A percentile compares a stretch with the other conserved stretches of the same genome.
phyloP scores from a whole-genome alignment of 2,888 invertebrate genomes.

The Eupithecia abbreviata region DNA sequence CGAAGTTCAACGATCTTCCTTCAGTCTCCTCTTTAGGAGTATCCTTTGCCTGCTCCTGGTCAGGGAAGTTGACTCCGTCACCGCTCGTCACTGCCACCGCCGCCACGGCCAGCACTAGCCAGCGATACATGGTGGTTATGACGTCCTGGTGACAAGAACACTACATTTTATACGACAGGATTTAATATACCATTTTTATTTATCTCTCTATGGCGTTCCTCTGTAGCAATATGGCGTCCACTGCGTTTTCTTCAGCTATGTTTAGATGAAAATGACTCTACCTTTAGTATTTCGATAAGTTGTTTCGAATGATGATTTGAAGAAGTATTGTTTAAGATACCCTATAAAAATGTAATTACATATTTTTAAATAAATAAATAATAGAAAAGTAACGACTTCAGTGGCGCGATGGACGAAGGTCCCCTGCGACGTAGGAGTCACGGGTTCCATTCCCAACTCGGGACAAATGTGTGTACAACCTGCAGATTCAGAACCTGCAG shows the following conservation, averaged over 20 bases:
- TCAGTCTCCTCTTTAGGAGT: constrained; percentile 67
- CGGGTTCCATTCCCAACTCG: too few relatives aligned
- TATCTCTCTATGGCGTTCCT: too few relatives aligned
- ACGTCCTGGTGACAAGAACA: constrained; percentile 49
- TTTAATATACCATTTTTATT: background rate
- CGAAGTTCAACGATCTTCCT: constrained; percentile 71
- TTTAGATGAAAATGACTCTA: constrained; percentile 62
- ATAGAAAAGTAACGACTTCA: too few relatives aligned
- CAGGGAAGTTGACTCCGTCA: constrained; percentile 85
- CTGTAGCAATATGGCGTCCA: too few relatives aligned
- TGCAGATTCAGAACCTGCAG: too few relatives aligned
- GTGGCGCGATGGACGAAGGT: too few relatives aligned
- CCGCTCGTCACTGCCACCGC: constrained; percentile 83
- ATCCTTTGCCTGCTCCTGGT: constrained; percentile 50
- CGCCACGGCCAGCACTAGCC: constrained; percentile 82
- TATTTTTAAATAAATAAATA: too few relatives aligned
- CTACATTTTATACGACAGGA: background rate
- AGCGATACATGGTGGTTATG: constrained; percentile 69
- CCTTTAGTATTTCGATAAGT: constrained; percentile 95
- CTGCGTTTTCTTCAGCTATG: too few relatives aligned
- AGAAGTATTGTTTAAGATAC: constrained; percentile 77
- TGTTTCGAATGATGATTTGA: constrained; percentile 94
- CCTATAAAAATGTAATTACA: too few relatives aligned
- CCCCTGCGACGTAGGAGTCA: too few relatives aligned
- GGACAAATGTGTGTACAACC: too few relatives aligned